These are phyloP conservation scores for Nasonia oneida DNA, from an alignment of 2,888 invertebrate genomes.

Conservation along the genomic window DNA sequence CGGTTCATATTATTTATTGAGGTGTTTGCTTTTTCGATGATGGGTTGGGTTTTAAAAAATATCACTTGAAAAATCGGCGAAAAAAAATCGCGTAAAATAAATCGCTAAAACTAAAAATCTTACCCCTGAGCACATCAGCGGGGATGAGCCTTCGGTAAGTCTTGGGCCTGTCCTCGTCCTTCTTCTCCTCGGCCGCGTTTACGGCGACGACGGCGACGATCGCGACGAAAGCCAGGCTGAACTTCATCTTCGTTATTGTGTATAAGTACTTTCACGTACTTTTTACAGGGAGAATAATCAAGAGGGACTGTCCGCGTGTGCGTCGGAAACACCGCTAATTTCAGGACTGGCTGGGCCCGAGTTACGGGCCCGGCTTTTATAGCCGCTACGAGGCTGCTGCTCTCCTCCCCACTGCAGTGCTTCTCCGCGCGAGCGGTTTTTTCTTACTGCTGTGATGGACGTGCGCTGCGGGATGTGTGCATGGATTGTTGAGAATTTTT, in stretches of 20 bases:
- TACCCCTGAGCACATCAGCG: slow-evolving; percentile 94
- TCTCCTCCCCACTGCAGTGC: slow-evolving; percentile 9
- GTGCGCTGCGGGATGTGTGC: background rate
- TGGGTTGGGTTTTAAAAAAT: too few species aligned
- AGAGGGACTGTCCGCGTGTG: slow-evolving; percentile 46
- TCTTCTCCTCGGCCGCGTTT: slow-evolving; percentile 45
- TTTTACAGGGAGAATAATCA: background rate
- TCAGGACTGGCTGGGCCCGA: slow-evolving; percentile 77
- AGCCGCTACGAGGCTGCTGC: slow-evolving; percentile 61
- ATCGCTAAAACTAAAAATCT: slow-evolving; percentile 71
- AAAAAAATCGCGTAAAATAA: background rate
- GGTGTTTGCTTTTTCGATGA: too few species aligned
- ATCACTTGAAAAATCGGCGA: background rate
- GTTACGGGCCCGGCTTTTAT: slow-evolving; percentile 75
- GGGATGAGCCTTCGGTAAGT: slow-evolving; percentile 92
- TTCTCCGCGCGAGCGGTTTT: too few species aligned
- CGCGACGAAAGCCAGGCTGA: slow-evolving; percentile 81
- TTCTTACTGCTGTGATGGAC: too few species aligned
- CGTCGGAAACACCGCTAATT: slow-evolving; percentile 69
- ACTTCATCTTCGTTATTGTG: slow-evolving; percentile 71
- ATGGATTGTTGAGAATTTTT: background rate
- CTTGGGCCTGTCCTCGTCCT: slow-evolving; percentile 79
- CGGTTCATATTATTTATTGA: too few species aligned
- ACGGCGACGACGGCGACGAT: slow-evolving; percentile 79
- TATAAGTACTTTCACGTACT: background rate